Evolutionary conservation across 2,888 invertebrate species (phyloP).

Genomic region (Trachelus tabidus): DNA sequence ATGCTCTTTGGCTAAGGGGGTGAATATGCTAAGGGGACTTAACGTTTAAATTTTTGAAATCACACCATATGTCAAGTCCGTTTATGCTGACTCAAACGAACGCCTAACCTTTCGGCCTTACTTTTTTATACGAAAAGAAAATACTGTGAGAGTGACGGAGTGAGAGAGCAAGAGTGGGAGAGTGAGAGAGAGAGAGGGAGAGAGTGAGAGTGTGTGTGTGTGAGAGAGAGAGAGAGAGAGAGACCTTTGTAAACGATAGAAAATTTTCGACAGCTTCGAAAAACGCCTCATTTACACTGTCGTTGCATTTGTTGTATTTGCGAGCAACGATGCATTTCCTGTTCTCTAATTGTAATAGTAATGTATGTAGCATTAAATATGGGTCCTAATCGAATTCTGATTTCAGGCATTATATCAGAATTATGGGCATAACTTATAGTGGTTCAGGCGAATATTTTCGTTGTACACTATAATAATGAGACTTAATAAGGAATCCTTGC

Average conservation of each 20-base stretch:
- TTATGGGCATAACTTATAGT: not conserved
- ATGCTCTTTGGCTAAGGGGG: not conserved
- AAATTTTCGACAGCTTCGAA: not conserved
- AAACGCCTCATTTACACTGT: slow-evolving; percentile 2
- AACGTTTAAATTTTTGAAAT: slow-evolving; percentile 35
- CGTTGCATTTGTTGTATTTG: not conserved
- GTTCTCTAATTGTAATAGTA: slow-evolving; percentile 5
- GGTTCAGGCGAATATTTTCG: not conserved
- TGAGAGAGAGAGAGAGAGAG: not conserved
- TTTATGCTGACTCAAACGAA: slow-evolving; percentile 20
- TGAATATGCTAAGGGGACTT: not conserved
- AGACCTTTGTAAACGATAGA: not conserved
- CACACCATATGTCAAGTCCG: slow-evolving; percentile 33
- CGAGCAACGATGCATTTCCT: slow-evolving; percentile 2
- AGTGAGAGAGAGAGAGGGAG: not conserved
- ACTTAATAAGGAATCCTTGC: not conserved
- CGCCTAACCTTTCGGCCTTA: slow-evolving; percentile 59
- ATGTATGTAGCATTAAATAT: slow-evolving; percentile 4
- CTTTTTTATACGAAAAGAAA: slow-evolving; percentile 40
- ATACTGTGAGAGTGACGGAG: not conserved
- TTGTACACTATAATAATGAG: not conserved
- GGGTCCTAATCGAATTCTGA: not conserved
- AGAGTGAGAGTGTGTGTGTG: too few relatives aligned
- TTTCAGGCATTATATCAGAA: not conserved
- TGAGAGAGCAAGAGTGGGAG: not conserved